Evolutionary conservation across 2,888 invertebrate species (phyloP).

Genomic region (Cyrtodaria siliqua): DNA sequence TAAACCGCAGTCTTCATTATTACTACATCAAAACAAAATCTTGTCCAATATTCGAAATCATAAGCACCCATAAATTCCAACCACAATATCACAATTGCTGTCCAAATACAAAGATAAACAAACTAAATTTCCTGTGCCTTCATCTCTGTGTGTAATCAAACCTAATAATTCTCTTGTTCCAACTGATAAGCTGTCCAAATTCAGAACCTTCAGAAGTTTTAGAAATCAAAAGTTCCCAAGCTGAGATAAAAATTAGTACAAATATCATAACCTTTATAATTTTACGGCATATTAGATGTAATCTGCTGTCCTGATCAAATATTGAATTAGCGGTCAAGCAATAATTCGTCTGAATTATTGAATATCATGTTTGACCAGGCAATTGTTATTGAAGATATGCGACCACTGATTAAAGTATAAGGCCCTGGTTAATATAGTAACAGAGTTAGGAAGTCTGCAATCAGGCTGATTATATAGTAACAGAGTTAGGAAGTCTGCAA

Average conservation of each 20-base stretch:
- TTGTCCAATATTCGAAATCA: not conserved
- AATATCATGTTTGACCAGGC: constrained; percentile 26
- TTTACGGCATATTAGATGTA: not conserved
- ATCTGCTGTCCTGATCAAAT: constrained; percentile 11
- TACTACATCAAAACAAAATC: constrained; percentile 2
- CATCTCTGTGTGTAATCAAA: constrained; percentile 25
- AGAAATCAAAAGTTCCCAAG: constrained; percentile 27
- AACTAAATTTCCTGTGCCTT: constrained; percentile 8
- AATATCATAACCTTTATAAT: constrained; percentile 39
- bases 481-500: no score
- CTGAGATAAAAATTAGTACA: constrained; percentile 8
- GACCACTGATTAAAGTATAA: no score
- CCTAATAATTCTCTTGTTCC: constrained; percentile 35
- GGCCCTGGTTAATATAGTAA: no score
- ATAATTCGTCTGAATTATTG: constrained; percentile 26
- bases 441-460: no score
- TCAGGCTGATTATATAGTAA: no score
- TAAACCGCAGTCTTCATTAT: no score
- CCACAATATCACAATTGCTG: not conserved
- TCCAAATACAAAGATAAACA: constrained; percentile 20
- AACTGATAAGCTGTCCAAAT: constrained; percentile 16
- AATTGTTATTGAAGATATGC: constrained; percentile 12
- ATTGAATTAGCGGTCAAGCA: constrained; percentile 21
- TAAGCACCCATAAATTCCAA: constrained; percentile 43
- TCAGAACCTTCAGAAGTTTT: constrained; percentile 16